These are phyloP conservation scores for Adelognathus sp. DNA, from an alignment of 2,888 invertebrate species.

Conservation along the genomic window DNA sequence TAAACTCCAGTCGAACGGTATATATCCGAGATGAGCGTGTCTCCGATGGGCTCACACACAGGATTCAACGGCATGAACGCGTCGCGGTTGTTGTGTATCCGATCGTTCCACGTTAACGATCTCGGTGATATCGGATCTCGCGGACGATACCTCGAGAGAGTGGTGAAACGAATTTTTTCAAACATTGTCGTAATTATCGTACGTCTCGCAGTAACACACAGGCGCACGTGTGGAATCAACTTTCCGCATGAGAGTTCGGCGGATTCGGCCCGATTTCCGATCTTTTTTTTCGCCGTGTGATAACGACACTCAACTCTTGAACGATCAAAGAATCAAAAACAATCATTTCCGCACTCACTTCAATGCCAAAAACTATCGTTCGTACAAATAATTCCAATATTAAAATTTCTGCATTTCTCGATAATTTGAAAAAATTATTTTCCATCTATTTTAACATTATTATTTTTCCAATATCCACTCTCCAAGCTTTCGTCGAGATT, in stretches of 20 bases:
- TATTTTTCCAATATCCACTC: background rate
- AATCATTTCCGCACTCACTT: too few relatives aligned
- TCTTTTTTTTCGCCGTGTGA: too few relatives aligned
- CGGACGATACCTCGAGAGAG: background rate
- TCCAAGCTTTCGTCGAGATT: too few relatives aligned
- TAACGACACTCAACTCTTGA: too few relatives aligned
- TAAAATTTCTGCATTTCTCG: background rate
- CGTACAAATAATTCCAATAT: background rate
- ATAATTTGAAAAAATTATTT: background rate
- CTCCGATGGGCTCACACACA: background rate
- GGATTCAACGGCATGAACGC: background rate
- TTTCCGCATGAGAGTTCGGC: too few relatives aligned
- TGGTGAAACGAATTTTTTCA: background rate
- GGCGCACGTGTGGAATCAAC: too few relatives aligned
- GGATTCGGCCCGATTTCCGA: too few relatives aligned
- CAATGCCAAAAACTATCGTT: too few relatives aligned
- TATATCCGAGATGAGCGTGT: background rate
- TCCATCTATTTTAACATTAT: background rate
- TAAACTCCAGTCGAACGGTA: slow-evolving; percentile 11
- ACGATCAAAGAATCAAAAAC: too few relatives aligned
- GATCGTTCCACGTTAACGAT: slow-evolving; percentile 33
- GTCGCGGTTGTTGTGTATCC: slow-evolving; percentile 1
- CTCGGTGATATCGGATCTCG: slow-evolving; percentile 9
- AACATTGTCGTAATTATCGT: background rate
- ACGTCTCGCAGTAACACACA: background rate